Base-by-base conservation (phyloP, 1,140 invertebrate genomes). In the Drosophila seguyi region DNA sequence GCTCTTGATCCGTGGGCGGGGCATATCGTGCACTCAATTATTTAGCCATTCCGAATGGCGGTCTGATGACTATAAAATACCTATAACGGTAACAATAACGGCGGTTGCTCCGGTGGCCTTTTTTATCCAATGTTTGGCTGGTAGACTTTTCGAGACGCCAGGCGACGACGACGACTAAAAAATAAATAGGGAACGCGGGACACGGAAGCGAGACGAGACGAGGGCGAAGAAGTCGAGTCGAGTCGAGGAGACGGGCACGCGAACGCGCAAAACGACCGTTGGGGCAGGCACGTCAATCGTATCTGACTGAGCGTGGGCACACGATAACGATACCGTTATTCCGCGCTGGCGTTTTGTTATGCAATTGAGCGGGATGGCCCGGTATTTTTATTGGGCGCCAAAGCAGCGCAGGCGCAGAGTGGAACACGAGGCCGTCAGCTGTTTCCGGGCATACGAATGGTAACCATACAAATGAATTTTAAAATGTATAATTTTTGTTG, bases 311-410 rank as follows among this genome's bases (percentile, higher is more conserved):
- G 73, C 53, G 77, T 87, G 58, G 66, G 76, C 58, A 79, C 77
- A 79, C 77, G 76, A 90, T 81, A 84, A 90, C 85, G 77, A 88
- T 87, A 87, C 84, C 85, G 68, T 71, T 87, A 90, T 87, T 84
- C 60, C 18, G 3, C 20, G 29, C 38, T 66, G 8, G 53, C 61
- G 52, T 71, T 71, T 81, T 90, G 84, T 87, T 87, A 87, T 87
- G 84, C 84, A 87, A 87, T 87, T 87, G 85, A 90, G 74, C 74
- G 41, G 67, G 71, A 78, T 71, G 52, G 73, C 68, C 66, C 84
- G 52, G 72, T 87, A 87, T 87, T 84, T 63, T 74, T 60, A 48
- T 65, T 65, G 22, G 80, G 80, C 76, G 76, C 84, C 72, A 88
- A 88, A 73, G 36, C 27, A 27, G 65, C 68, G 84, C 84, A 68